Percentiles rank a stretch among this genome's conserved stretches.
phyloP scores from a whole-genome alignment of 2,797 vertebrate genomes.

The Mormyrops boulengeri region DNA sequence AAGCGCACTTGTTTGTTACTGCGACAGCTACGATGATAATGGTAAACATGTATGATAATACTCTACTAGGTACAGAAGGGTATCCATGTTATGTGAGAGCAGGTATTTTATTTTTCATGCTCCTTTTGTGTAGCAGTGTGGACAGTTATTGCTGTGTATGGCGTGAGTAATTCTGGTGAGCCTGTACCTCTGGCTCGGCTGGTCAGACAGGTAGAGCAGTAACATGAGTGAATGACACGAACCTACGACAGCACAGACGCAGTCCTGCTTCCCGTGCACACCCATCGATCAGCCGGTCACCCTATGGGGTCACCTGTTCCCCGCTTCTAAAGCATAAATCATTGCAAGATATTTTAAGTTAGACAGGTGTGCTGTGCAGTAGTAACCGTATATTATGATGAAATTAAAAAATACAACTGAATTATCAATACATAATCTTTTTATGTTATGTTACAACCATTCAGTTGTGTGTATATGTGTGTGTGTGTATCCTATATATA shows the following conservation, averaged over 20 bases:
- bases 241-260: conserved; percentile 32
- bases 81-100: background rate
- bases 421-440: background rate
- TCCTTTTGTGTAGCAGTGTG: background rate
- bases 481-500: background rate
- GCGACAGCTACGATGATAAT: background rate
- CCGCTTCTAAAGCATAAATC: conserved; percentile 36
- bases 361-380: background rate
- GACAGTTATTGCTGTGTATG: conserved; percentile 41
- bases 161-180: conserved; percentile 36
- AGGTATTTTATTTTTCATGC: conserved; percentile 4
- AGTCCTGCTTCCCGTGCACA: conserved; percentile 29
- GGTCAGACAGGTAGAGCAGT: conserved; percentile 62
- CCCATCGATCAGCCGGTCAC: conserved; percentile 4
- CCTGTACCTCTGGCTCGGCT: conserved; percentile 61
- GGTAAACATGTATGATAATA: background rate
- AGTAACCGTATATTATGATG: background rate
- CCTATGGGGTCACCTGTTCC: conserved; percentile 23
- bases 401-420: background rate
- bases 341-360: background rate
- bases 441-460: background rate
- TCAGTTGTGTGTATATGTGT: background rate
- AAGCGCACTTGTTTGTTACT: conserved; percentile 22
- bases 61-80: background rate
- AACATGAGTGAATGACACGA: conserved; percentile 41